Conservation (phyloP, 2,888 invertebrate species). For the Xylophagus ater region DNA sequence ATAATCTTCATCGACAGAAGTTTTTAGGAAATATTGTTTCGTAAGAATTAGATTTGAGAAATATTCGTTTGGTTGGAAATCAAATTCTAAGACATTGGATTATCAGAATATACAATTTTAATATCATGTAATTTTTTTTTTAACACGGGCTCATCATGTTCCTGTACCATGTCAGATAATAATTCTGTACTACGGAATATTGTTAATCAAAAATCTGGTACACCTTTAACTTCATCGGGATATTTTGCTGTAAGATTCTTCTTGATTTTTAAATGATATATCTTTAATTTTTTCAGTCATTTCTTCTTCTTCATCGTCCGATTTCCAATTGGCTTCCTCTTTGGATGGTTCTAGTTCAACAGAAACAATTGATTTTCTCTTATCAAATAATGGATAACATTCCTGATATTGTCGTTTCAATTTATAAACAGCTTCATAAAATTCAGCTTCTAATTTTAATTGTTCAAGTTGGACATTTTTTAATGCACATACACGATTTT, state of each 20-base stretch:
- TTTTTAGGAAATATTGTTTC: conserved; percentile 90
- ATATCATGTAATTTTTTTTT: conserved; percentile 39
- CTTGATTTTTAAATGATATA: conserved; percentile 19
- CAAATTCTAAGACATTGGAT: conserved; percentile 60
- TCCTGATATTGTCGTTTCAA: conserved; percentile 35
- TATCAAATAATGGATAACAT: conserved; percentile 33
- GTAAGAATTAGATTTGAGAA: conserved; percentile 75
- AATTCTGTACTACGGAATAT: conserved; percentile 74
- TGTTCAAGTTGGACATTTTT: conserved; percentile 80
- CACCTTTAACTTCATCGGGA: conserved; percentile 76
- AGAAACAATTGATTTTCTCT: conserved; percentile 30
- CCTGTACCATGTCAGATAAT: conserved; percentile 86
- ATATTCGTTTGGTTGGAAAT: conserved; percentile 87
- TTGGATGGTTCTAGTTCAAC: conserved; percentile 65
- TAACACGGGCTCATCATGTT: conserved; percentile 56
- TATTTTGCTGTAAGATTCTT: conserved; percentile 52
- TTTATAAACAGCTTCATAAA: conserved; percentile 69
- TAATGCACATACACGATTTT: conserved; percentile 74
- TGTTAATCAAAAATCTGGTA: conserved; percentile 84
- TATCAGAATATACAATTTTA: conserved; percentile 32
- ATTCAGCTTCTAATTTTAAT: conserved; percentile 81
- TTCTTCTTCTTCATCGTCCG: conserved; percentile 65
- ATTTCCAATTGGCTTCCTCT: conserved; percentile 80
- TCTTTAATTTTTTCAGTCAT: conserved; percentile 43
- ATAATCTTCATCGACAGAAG: conserved; percentile 76